phyloP scores from a whole-genome alignment of 2,797 vertebrate genomes.

The Pelobates cultripes region DNA sequence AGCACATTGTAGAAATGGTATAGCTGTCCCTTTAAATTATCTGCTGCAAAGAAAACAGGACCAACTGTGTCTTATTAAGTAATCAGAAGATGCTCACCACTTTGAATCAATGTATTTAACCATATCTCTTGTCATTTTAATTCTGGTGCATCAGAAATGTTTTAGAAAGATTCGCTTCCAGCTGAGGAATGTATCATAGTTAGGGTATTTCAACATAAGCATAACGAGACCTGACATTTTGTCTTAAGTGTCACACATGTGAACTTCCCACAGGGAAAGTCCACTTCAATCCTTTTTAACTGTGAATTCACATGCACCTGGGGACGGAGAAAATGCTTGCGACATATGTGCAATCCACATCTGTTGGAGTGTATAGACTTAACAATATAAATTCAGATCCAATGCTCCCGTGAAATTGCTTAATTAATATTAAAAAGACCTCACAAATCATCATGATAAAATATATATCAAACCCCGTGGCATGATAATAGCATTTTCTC shows the following conservation, averaged over 20 bases:
- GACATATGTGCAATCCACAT: conserved; percentile 5
- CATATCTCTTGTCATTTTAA: conserved; percentile 16
- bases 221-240: conserved; percentile 15
- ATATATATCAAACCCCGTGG: conserved; percentile 4
- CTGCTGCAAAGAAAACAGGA: background rate
- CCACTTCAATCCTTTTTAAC: conserved; percentile 13
- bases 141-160: conserved; percentile 12
- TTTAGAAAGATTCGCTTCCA: conserved; percentile 18
- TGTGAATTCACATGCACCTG: conserved; percentile 14
- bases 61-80: background rate
- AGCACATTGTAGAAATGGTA: background rate
- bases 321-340: background rate
- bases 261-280: background rate
- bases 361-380: background rate
- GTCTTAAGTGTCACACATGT: conserved; percentile 9
- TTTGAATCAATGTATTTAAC: conserved; percentile 10
- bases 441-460: conserved; percentile 1
- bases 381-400: conserved; percentile 5
- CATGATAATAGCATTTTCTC: conserved; percentile 28
- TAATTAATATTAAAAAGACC: conserved; percentile 23
- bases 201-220: background rate
- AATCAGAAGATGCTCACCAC: background rate
- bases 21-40: background rate
- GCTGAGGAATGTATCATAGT: conserved; percentile 1
- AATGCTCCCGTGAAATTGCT: conserved; percentile 19